Conservation (phyloP, 2,113 vertebrate genomes). For the Grallaria varia region DNA sequence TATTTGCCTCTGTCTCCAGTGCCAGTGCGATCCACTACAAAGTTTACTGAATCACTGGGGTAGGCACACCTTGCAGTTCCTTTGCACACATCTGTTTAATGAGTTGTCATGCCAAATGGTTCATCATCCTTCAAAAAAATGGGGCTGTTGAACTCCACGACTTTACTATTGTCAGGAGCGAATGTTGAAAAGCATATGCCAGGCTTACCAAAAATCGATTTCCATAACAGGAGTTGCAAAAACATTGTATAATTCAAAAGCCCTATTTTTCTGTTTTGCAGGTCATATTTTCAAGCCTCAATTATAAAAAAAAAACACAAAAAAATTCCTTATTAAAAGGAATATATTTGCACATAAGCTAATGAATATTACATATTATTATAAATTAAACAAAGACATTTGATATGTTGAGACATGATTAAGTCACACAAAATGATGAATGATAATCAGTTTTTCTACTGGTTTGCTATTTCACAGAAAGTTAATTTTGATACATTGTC, state of each 20-base stretch:
- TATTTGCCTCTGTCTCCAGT: not conserved
- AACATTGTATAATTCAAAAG: not conserved
- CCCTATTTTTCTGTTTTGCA: not conserved
- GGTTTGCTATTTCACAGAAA: not conserved
- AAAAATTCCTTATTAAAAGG: not conserved
- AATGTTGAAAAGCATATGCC: not conserved
- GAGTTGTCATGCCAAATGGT: not conserved
- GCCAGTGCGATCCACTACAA: not conserved
- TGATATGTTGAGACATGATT: not conserved
- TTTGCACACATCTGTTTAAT: not conserved
- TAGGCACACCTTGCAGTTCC: not conserved
- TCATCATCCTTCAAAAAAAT: not conserved
- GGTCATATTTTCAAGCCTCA: not conserved
- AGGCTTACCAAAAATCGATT: not conserved
- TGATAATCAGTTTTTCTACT: not conserved
- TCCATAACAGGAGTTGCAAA: not conserved
- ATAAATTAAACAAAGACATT: not conserved
- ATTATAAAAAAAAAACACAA: not conserved
- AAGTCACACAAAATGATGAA: not conserved
- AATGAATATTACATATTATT: not conserved
- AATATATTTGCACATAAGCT: not conserved
- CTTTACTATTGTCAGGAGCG: not conserved
- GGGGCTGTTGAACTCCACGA: not conserved
- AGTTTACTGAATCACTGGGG: not conserved
- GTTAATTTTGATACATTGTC: conserved; percentile 18